These are phyloP conservation scores for Blastomussa wellsi DNA, from an alignment of 92 coral and sea anemone species.

Conservation along the genomic window DNA sequence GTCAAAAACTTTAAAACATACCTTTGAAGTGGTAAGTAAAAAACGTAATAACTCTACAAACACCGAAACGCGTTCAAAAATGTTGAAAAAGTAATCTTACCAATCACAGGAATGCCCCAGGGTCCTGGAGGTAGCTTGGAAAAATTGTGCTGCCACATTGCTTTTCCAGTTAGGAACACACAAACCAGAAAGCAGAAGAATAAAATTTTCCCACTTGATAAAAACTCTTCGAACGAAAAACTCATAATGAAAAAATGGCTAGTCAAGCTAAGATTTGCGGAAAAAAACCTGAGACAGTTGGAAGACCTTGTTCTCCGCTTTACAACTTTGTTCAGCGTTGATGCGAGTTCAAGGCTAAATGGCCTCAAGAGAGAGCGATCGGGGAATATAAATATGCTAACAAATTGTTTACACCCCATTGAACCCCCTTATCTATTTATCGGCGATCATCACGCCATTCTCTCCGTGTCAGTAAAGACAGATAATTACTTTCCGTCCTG, in stretches of 20 bases:
- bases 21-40: neutral
- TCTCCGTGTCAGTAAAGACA: too few species aligned
- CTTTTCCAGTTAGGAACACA: slow-evolving; percentile 18
- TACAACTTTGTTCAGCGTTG: neutral
- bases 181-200: slow-evolving; percentile 24
- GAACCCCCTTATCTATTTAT: too few species aligned
- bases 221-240: neutral
- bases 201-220: slow-evolving; percentile 1
- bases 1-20: neutral
- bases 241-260: neutral
- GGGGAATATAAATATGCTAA: too few species aligned
- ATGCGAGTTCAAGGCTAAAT: slow-evolving; percentile 9
- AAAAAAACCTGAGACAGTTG: neutral
- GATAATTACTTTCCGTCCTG: neutral
- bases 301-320: neutral
- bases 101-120: slow-evolving; percentile 61
- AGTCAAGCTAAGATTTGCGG: neutral
- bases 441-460: too few species aligned
- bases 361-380: neutral
- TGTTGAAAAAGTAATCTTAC: slow-evolving; percentile 13
- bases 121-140: slow-evolving; percentile 53
- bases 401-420: too few species aligned
- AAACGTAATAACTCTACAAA: neutral
- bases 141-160: slow-evolving; percentile 9
- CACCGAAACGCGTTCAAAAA: neutral